Evolutionary conservation across 2,888 invertebrate species (phyloP).

Genomic region (Eupeodes luniger): DNA sequence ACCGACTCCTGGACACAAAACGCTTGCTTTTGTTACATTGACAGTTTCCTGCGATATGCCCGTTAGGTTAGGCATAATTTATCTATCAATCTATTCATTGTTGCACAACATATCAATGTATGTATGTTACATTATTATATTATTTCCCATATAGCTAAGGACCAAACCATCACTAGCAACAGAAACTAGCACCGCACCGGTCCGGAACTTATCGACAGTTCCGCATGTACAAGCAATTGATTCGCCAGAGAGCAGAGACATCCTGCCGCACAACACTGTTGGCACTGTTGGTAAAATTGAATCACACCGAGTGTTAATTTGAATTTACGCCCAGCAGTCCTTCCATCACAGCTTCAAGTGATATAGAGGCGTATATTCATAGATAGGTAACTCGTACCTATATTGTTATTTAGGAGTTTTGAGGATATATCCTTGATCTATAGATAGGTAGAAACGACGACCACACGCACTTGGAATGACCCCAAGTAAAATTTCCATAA

Average conservation of each 20-base stretch:
- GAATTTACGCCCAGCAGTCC: conserved; percentile 37
- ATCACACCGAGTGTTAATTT: conserved; percentile 68
- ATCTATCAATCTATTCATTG: conserved; percentile 23
- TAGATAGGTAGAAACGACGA: not conserved
- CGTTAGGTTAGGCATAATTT: not conserved
- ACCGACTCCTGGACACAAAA: too few species aligned
- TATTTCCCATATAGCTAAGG: not conserved
- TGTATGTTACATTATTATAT: not conserved
- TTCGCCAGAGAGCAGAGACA: conserved; percentile 14
- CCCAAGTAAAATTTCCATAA: conserved; percentile 65
- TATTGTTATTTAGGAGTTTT: not conserved
- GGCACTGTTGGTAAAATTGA: conserved; percentile 50
- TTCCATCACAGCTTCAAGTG: conserved; percentile 28
- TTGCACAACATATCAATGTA: not conserved
- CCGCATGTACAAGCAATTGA: conserved; percentile 32
- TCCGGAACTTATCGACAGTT: conserved; percentile 28
- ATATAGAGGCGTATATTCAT: not conserved
- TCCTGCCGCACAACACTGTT: not conserved
- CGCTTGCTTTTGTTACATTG: not conserved
- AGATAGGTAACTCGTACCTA: not conserved
- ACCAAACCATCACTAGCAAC: too few species aligned
- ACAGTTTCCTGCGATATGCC: not conserved
- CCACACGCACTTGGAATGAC: conserved; percentile 38
- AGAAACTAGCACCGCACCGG: not conserved
- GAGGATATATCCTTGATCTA: conserved; percentile 12